Evolutionary conservation across 2,888 invertebrate genomes (phyloP), one percentile per base, ranked within the genome.

Genomic region (Acheta domesticus): DNA sequence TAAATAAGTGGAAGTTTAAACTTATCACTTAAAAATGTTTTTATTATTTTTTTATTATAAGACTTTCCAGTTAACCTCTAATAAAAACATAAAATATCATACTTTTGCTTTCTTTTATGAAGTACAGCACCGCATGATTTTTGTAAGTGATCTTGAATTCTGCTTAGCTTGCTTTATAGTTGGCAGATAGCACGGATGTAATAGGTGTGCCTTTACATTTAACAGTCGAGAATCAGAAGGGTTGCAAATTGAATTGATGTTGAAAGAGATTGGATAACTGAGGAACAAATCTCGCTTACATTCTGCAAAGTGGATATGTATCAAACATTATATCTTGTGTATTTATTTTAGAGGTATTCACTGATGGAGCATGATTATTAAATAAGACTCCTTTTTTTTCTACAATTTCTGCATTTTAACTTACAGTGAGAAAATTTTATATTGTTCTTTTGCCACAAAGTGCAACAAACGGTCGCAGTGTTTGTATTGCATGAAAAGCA

Each of bases 111-210:
- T 12, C 48, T 36, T 5, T 49, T 21, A 49, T 14, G 23, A 50
- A 21, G 36, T 50, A 77, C 21, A 77, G 77, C 50, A 77, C 77
- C 36, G 77, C 77, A 77, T 77, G 77, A 23, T 62, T 23, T 77
- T 77, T 23, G 36, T 21, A n/a, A 77, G 77, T 73, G 50, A 50
- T 62, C 62, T 62, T 62, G 49, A 62, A 62, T 73, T 36, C 12
- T 48, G 50, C 62, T 77, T 21, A 76, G 48, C 49, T 76, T 49
- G 48, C 76, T 36, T 23, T 75, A 16, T 75, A 75, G 76, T 36
- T 21, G 21, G 76, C 49, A 14, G 36, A 36, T 19, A 75, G 48
- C 23, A 23, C 76, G 23, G 76, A 36, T 75, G 76, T 75, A 48
- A 36, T 36, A 75, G 48, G 23, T 75, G 76, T 75, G 76, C 48